These are phyloP conservation scores for Rhinogobio ventralis DNA, from an alignment of 2,797 vertebrate genomes.

Conservation along the genomic window DNA sequence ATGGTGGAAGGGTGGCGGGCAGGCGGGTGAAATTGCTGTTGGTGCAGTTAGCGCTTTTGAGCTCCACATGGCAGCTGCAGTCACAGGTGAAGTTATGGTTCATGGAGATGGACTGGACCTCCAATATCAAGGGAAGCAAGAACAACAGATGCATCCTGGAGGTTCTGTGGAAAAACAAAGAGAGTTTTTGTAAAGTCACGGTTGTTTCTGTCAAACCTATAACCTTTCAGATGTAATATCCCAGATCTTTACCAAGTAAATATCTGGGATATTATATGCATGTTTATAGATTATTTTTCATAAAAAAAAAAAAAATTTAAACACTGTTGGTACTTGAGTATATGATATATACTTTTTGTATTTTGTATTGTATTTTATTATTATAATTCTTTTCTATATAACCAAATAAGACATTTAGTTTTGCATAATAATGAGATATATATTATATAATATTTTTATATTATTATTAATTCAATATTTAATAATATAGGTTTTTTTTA, in stretches of 20 bases:
- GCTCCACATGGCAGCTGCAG: conserved; percentile 74
- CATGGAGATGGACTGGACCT: conserved; percentile 25
- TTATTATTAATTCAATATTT: too few species aligned
- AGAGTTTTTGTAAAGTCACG: neutral
- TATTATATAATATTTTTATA: too few species aligned
- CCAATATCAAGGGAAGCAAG: conserved; percentile 30
- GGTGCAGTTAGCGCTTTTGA: conserved; percentile 79
- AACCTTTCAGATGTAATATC: neutral
- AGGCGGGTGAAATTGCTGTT: conserved; percentile 62
- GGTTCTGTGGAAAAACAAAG: neutral
- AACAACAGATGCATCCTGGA: conserved; percentile 55
- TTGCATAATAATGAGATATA: too few species aligned
- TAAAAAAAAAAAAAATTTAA: neutral
- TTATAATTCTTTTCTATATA: too few species aligned
- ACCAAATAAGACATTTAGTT: too few species aligned
- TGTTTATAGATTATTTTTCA: neutral
- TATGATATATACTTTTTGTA: neutral
- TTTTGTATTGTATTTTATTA: neutral
- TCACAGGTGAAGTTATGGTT: conserved; percentile 61
- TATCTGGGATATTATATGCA: neutral
- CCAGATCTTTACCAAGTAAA: neutral
- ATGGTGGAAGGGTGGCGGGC: conserved; percentile 67
- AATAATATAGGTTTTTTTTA: too few species aligned
- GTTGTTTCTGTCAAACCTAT: neutral
- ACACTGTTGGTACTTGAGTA: neutral